phyloP scores from a whole-genome alignment of 2,797 vertebrate genomes.

The Lutjanus argentimaculatus region DNA sequence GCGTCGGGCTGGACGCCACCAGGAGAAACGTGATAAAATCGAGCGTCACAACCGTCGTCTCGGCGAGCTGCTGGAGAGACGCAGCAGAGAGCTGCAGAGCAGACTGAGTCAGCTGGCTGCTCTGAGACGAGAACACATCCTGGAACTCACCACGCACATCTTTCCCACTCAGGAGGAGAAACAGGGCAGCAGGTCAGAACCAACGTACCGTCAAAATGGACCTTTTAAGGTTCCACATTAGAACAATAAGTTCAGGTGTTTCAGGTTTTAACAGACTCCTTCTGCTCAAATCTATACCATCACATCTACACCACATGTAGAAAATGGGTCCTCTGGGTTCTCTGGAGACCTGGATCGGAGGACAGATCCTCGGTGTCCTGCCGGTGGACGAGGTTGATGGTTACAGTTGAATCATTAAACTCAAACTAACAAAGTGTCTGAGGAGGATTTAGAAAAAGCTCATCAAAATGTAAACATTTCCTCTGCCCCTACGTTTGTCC shows the following conservation, averaged over 20 bases:
- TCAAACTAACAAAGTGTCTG: too few relatives aligned
- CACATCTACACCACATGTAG: too few relatives aligned
- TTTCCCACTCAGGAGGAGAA: slow-evolving; percentile 95
- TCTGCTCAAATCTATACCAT: too few relatives aligned
- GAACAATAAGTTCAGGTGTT: too few relatives aligned
- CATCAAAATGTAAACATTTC: not conserved
- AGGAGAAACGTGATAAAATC: slow-evolving; percentile 96
- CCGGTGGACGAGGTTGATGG: too few relatives aligned
- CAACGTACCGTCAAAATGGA: not conserved
- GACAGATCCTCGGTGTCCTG: too few relatives aligned
- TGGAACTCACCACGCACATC: slow-evolving; percentile 93
- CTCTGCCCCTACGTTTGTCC: not conserved
- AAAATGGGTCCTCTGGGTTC: too few relatives aligned
- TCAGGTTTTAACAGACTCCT: too few relatives aligned
- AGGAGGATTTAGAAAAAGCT: too few relatives aligned
- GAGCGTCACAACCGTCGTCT: slow-evolving; percentile 93
- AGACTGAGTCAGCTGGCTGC: slow-evolving; percentile 88
- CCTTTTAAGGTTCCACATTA: too few relatives aligned
- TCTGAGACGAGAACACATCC: slow-evolving; percentile 89
- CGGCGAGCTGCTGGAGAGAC: slow-evolving; percentile 91
- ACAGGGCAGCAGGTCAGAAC: slow-evolving; percentile 89
- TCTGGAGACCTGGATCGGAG: too few relatives aligned
- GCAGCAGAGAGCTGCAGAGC: slow-evolving; percentile 85
- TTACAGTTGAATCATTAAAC: too few relatives aligned
- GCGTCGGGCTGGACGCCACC: slow-evolving; percentile 92